phyloP scores from a whole-genome alignment of 2,888 invertebrate genomes.

The Operophtera brumata region DNA sequence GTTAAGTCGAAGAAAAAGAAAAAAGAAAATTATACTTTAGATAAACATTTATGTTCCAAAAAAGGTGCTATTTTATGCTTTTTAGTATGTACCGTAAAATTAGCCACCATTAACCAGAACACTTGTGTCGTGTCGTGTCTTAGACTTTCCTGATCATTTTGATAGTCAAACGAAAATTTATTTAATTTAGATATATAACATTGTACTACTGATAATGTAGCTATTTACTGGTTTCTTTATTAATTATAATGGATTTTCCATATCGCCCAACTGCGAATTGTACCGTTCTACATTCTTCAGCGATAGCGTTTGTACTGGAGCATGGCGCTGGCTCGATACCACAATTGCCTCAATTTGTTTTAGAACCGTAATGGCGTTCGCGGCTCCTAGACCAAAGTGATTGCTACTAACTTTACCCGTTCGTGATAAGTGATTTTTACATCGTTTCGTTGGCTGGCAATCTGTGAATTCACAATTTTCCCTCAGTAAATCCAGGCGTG shows the following conservation, averaged over 20 bases:
- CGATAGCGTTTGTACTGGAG: conserved; percentile 28
- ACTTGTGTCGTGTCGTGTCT: too few species aligned
- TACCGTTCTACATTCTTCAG: conserved; percentile 29
- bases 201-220: too few species aligned
- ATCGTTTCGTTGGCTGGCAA: conserved; percentile 5
- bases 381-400: conserved; percentile 11
- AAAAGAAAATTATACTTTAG: too few species aligned
- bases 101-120: too few species aligned
- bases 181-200: too few species aligned
- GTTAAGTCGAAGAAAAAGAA: too few species aligned
- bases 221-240: too few species aligned
- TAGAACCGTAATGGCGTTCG: conserved; percentile 11
- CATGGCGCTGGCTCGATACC: conserved; percentile 22
- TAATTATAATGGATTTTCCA: conserved; percentile 1
- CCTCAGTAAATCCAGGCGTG: not conserved
- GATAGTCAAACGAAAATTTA: too few species aligned
- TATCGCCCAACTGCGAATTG: conserved; percentile 25
- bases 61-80: too few species aligned
- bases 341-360: conserved; percentile 33
- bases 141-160: too few species aligned
- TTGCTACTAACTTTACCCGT: conserved; percentile 15
- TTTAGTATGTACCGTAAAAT: too few species aligned
- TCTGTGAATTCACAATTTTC: not conserved
- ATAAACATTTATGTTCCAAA: too few species aligned
- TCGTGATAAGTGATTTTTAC: conserved; percentile 14